Base-by-base conservation (phyloP, 2,113 vertebrate species). In the Oenanthe melanoleuca region DNA sequence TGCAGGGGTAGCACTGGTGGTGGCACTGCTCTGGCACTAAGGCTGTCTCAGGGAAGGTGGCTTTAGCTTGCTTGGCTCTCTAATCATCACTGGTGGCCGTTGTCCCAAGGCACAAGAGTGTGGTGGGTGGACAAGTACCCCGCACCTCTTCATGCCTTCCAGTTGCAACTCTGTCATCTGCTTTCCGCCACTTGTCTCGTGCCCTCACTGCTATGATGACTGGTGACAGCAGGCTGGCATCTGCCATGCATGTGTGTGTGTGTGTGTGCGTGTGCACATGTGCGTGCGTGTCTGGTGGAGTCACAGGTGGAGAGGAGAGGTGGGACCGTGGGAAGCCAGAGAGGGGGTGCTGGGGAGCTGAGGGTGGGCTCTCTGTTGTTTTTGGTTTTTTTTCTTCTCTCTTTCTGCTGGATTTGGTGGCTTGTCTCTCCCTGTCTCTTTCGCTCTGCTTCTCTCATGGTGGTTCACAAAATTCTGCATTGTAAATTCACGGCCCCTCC, bases 391-490 rank as follows among this genome's bases (percentile, higher is more conserved):
- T 49, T 52, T 45, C 31, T 8, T 3, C 24, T 80, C 50, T 86
- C 34, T 86, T 71, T 80, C 47, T 92, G 88, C 88, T 95, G 86
- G 73, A 80, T 92, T 94, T 84, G 89, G 89, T 96, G 92, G 94
- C 90, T 94, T 93, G 69, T 93, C 53, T 93, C 56, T 89, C 66
- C 17, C 63, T 81, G 38, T 85, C 92, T 66, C 59, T 86, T 56
- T 42, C 0, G 44, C 61, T 93, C 94, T 94, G 70, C 74, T 21
- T 64, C 66, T 95, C 59, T 93, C 80, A 87, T 20, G n/a, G 67
- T 52, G 23, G 26, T 94, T 96, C 96, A 96, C 94, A 95, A 69
- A 93, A 95, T 96, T 93, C 97, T 97, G 96, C 96, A 96, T 96
- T 97, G 84, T 86, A 88, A 90, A 72, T 86, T 91, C 78, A 61